Evolutionary conservation across 30 jellyfish, hydroid and myxozoan species (phyloP).

Genomic region (Aurelia sp.): DNA sequence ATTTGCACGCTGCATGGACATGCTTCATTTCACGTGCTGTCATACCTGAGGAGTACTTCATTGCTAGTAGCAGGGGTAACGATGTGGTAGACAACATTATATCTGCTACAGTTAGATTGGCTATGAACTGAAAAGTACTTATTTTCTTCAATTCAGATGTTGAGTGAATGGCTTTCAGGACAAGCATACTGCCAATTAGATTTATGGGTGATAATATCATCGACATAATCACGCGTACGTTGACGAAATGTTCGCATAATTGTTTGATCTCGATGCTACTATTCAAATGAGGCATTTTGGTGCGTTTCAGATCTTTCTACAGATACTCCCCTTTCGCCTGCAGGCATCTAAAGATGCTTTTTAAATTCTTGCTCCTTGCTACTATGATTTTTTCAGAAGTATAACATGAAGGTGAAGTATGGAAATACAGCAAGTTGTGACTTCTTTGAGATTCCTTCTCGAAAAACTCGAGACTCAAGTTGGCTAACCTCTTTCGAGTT

Average conservation of each 20-base stretch:
- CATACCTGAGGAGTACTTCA: constrained; percentile 18
- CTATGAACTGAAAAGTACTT: constrained; percentile 65
- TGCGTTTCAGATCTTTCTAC: too few relatives aligned
- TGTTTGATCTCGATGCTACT: background rate
- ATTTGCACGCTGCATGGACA: constrained; percentile 4
- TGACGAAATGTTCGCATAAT: constrained; percentile 23
- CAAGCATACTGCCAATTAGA: constrained; percentile 42
- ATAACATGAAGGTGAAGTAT: too few relatives aligned
- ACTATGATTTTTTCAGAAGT: too few relatives aligned
- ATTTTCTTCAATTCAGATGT: constrained; percentile 45
- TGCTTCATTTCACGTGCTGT: background rate
- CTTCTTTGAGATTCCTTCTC: too few relatives aligned
- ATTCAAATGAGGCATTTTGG: too few relatives aligned
- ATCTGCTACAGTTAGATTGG: constrained; percentile 49
- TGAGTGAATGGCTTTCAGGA: constrained; percentile 36
- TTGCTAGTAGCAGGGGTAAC: constrained; percentile 22
- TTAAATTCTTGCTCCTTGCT: too few relatives aligned
- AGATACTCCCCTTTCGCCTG: too few relatives aligned
- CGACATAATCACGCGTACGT: constrained; percentile 22
- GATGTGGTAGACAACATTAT: constrained; percentile 17
- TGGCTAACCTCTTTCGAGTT: too few relatives aligned
- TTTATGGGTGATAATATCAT: constrained; percentile 34
- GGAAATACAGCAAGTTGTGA: too few relatives aligned
- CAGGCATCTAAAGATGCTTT: too few relatives aligned
- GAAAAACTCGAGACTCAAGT: too few relatives aligned